These are phyloP conservation scores for Patella pellucida DNA, from an alignment of 2,888 invertebrate species.

Conservation along the genomic window DNA sequence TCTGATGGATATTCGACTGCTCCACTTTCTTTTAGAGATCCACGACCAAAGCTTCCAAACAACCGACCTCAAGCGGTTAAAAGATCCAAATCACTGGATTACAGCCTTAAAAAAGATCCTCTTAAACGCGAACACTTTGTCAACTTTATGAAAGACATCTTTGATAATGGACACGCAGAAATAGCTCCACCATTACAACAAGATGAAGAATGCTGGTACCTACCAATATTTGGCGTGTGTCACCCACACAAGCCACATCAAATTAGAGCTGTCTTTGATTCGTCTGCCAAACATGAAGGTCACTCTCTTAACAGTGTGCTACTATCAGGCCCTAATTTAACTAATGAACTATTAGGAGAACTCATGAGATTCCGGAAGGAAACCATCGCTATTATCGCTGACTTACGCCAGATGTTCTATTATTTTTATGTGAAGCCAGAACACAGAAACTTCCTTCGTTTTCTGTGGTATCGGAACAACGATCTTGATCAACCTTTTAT, in stretches of 20 bases:
- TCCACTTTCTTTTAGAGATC: conserved; percentile 4
- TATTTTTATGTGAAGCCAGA: conserved; percentile 18
- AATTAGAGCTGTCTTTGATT: conserved; percentile 37
- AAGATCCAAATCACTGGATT: conserved; percentile 13
- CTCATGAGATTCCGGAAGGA: conserved; percentile 21
- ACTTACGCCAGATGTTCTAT: conserved; percentile 29
- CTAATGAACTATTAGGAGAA: conserved; percentile 23
- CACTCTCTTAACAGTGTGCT: conserved; percentile 32
- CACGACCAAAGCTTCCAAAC: conserved; percentile 9
- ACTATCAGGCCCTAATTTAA: conserved; percentile 23
- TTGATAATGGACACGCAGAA: conserved; percentile 25
- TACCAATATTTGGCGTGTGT: conserved; percentile 40
- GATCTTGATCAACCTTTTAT: conserved; percentile 11
- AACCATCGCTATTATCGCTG: conserved; percentile 19
- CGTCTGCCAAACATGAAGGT: conserved; percentile 32
- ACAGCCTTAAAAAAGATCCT: conserved; percentile 15
- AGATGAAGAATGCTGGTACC: conserved; percentile 37
- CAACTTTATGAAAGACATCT: conserved; percentile 13
- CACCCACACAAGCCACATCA: conserved; percentile 40
- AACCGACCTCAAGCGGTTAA: conserved; percentile 14
- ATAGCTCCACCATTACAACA: conserved; percentile 26
- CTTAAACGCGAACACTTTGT: conserved; percentile 23
- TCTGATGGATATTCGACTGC: conserved; percentile 23
- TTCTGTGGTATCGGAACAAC: conserved; percentile 28
- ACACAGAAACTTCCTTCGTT: conserved; percentile 24